A percentile compares a stretch with the other conserved stretches of the same genome.
These are phyloP conservation scores for Urocitellus parryii DNA, from an alignment of 2,113 vertebrate genomes.

Conservation along the genomic window DNA sequence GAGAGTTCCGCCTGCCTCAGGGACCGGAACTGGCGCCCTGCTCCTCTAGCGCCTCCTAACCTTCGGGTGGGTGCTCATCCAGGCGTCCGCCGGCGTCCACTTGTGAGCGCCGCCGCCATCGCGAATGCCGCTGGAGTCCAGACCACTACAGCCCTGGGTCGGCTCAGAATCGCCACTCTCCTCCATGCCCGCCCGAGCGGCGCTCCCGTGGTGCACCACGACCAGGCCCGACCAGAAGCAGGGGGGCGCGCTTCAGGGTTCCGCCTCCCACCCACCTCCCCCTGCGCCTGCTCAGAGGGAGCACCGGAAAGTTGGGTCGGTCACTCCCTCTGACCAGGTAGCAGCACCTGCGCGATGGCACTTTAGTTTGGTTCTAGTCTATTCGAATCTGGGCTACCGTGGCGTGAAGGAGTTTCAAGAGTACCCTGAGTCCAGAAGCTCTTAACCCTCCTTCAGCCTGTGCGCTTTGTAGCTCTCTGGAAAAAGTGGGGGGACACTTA, in stretches of 20 bases:
- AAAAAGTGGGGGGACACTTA: neutral
- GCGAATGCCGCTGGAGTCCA: neutral
- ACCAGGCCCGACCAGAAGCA: neutral
- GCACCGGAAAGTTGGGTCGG: rapidly evolving
- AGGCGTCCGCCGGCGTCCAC: constrained; percentile 75
- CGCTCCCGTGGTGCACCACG: neutral
- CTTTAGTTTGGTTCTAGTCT: neutral
- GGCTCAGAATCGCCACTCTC: neutral
- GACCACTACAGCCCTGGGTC: neutral
- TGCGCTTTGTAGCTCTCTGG: neutral
- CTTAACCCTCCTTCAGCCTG: too few species aligned
- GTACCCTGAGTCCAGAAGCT: neutral
- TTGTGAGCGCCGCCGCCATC: neutral
- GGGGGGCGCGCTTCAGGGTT: neutral
- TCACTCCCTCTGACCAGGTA: rapidly evolving
- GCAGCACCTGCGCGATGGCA: rapidly evolving
- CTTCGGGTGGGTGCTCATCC: constrained; percentile 81
- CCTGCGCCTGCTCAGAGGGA: too few species aligned
- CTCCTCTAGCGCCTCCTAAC: constrained; percentile 66
- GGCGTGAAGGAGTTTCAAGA: neutral
- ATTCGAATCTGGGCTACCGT: neutral
- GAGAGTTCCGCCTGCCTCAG: neutral
- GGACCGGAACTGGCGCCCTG: neutral
- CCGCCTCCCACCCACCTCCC: neutral
- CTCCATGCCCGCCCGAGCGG: neutral